Conservation (phyloP, 2,797 vertebrate species). For the Gadopsis bispinosus region DNA sequence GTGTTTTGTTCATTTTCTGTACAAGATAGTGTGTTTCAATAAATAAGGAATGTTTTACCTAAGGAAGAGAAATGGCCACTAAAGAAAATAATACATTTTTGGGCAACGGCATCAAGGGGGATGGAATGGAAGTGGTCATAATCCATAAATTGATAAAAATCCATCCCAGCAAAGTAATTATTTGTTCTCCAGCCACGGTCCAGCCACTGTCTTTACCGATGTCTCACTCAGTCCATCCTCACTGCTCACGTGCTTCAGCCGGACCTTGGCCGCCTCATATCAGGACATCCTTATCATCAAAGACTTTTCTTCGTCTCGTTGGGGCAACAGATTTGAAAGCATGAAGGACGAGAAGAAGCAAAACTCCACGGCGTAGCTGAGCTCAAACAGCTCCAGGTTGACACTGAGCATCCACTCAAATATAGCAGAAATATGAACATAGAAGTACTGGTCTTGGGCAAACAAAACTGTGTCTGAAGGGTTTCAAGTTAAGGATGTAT, state of each 20-base stretch:
- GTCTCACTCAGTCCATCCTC: slow-evolving; percentile 31
- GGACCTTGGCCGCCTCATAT: slow-evolving; percentile 56
- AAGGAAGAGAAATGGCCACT: neutral
- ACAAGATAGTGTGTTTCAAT: slow-evolving; percentile 25
- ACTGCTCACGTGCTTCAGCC: neutral
- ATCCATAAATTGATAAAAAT: slow-evolving; percentile 3
- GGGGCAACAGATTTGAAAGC: slow-evolving; percentile 79
- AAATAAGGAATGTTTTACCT: slow-evolving; percentile 43
- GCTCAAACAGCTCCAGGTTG: slow-evolving; percentile 86
- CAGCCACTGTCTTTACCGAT: slow-evolving; percentile 47
- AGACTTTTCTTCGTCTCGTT: slow-evolving; percentile 79
- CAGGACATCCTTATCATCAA: slow-evolving; percentile 76
- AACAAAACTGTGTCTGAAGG: slow-evolving; percentile 80
- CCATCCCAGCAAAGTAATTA: slow-evolving; percentile 16
- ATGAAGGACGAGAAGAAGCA: slow-evolving; percentile 84
- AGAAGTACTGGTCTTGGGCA: slow-evolving; percentile 58
- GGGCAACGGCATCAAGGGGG: neutral
- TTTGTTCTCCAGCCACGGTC: slow-evolving; percentile 30
- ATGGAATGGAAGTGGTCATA: neutral
- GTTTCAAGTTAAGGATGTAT: slow-evolving; percentile 65
- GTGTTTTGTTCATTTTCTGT: slow-evolving; percentile 49
- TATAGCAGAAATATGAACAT: slow-evolving; percentile 79
- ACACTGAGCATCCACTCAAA: slow-evolving; percentile 85
- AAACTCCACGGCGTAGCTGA: slow-evolving; percentile 84
- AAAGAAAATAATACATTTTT: neutral